These are phyloP conservation scores for Priocnemis perturbator DNA, from an alignment of 2,888 invertebrate species.

Conservation along the genomic window DNA sequence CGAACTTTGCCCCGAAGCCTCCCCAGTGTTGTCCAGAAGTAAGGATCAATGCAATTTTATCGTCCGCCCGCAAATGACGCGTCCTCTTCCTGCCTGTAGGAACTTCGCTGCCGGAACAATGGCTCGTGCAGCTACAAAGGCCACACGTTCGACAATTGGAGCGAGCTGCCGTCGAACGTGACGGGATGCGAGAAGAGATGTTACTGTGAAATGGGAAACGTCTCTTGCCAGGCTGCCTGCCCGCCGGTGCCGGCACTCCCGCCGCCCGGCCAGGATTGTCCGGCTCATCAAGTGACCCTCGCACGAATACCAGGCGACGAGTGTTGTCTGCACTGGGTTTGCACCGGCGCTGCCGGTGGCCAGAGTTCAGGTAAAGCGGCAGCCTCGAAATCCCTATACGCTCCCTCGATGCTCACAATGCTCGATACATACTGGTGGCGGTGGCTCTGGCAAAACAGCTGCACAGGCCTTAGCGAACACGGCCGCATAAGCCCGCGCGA, in stretches of 20 bases:
- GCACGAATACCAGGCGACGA: constrained; percentile 84
- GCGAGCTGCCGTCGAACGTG: constrained; percentile 85
- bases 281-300: constrained; percentile 81
- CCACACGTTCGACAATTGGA: constrained; percentile 82
- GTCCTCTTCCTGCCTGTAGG: constrained; percentile 67
- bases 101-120: constrained; percentile 86
- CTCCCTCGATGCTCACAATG: not conserved
- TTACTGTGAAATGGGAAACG: constrained; percentile 90
- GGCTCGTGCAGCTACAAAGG: constrained; percentile 88
- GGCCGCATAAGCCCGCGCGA: too few species aligned
- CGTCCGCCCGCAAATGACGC: not conserved
- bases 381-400: too few species aligned
- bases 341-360: constrained; percentile 56
- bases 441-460: constrained; percentile 12
- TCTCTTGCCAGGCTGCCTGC: constrained; percentile 90
- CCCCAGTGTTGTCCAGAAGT: constrained; percentile 87
- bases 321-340: constrained; percentile 89
- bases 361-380: constrained; percentile 47
- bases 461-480: too few species aligned
- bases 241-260: constrained; percentile 86
- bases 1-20: constrained; percentile 82
- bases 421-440: constrained; percentile 11
- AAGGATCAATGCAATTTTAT: constrained; percentile 1
- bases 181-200: constrained; percentile 92
- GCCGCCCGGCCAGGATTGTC: constrained; percentile 85